Evolutionary conservation across 2,797 vertebrate genomes (phyloP), one percentile per base, ranked within the genome.

Genomic region (Leuciscus waleckii): DNA sequence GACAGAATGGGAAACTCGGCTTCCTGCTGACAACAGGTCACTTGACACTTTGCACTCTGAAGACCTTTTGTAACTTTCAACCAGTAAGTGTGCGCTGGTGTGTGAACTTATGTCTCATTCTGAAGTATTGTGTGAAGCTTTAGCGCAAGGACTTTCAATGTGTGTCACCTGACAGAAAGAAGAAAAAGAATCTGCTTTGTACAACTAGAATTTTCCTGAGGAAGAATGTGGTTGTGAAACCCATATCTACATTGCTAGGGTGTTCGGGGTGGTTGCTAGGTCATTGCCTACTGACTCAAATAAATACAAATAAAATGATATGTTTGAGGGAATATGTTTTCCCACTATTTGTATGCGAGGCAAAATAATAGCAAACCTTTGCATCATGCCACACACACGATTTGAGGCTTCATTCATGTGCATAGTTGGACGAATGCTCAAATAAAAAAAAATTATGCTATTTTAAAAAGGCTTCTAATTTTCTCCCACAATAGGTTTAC

Each of bases 141-240:
- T 41, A 84, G 49, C 39, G 54, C 43, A 46, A 39, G 54, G 37
- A 43, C 58, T 65, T 43, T 69, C 21, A 56, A 51, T 82, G 73
- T 9, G 7, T 51, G 16, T 73, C 70, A 43, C 35, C 10, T 49
- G 70, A n/a, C 51, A 81, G 84, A 85, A 54, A 58, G 63, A 87
- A 85, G 49, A 86, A 56, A 85, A 75, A 87, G 87, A 82, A 89
- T 85, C 19, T 56, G 17, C 9, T 21, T 11, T 19, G 9, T 49
- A 7, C 17, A 35, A 23, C 46, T 75, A 7, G 9, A 35, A 7
- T 75, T 29, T 74, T 11, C 32, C 16, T 21, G 1, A 35, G 46
- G 21, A 75, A 54, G 8, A 49, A 21, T 23, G 29, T 7, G 46
- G 14, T 19, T 39, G 51, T 19, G 49, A 58, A 76, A 39, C 32